Percentiles rank a stretch among this genome's conserved stretches.
Evolutionary conservation across 2,797 vertebrate species (phyloP).

Genomic region (Chelidonichthys spinosus): DNA sequence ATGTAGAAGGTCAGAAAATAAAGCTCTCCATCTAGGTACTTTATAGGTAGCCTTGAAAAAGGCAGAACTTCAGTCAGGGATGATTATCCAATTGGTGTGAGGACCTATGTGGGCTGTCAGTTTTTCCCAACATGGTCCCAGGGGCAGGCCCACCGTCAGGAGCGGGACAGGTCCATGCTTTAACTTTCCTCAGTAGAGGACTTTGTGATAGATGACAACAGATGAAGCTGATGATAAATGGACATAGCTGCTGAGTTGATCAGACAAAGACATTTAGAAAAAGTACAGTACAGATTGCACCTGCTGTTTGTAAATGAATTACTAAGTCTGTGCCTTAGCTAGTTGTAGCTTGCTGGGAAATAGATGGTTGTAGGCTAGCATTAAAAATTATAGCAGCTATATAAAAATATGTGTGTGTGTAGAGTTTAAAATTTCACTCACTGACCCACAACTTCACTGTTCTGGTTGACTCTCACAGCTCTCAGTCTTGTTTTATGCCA

Average conservation of each 20-base stretch:
- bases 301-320: not conserved
- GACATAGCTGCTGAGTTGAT: not conserved
- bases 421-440: not conserved
- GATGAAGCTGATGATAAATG: not conserved
- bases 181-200: not conserved
- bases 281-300: not conserved
- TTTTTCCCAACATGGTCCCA: constrained; percentile 5
- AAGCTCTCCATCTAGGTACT: not conserved
- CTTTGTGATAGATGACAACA: not conserved
- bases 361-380: not conserved
- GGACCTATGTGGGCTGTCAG: constrained; percentile 5
- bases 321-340: not conserved
- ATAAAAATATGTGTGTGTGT: not conserved
- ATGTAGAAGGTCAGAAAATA: not conserved
- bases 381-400: not conserved
- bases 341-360: not conserved
- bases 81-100: constrained; percentile 2
- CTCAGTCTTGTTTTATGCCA: fast-evolving
- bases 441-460: not conserved
- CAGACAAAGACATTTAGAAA: not conserved
- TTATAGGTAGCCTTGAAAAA: constrained; percentile 6
- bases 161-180: not conserved
- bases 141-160: not conserved
- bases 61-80: not conserved
- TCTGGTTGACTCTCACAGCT: not conserved